Evolutionary conservation across 2,888 invertebrate species (phyloP), one percentile per base, ranked within the genome.

Genomic region (Sepiola atlantica): DNA sequence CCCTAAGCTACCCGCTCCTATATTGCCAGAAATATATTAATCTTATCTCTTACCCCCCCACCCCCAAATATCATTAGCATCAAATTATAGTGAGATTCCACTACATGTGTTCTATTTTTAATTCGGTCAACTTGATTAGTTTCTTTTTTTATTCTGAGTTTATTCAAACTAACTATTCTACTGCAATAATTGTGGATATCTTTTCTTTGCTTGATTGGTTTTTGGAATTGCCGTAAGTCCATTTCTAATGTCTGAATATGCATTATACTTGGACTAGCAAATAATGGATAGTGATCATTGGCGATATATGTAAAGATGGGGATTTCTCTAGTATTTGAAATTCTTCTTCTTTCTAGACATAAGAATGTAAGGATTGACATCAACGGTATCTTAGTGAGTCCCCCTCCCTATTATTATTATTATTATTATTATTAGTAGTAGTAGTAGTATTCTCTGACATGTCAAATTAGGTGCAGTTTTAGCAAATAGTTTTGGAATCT

Each of bases 1-100:
- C 4, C 24, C 21, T 10, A 61, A 61, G 28, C 24, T 61, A 21
- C 28, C 61, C 61, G 10, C 24, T 61, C 28, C 61, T 24, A 61
- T n/a, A n/a, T 77, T n/a, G n/a, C 77, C n/a, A n/a, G n/a, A 77
- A 77, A 77, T n/a, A 77, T 77, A 77, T 77, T 77, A 77, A 77
- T 77, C 77, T 45, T 77, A 61, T 61, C 21, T 61, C 28, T 6
- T 77, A 45, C 45, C 45, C 45, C 45, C 45, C 45, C 45, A 2
- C 8, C 8, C 45, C 45, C 45, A 4, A 2, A 2, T 45, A 45
- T 45, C 45, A 45, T 45, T 24, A 61, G 14, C n/a, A 77, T 28
- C 77, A n/a, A n/a, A 77, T 77, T 77, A 77, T 77, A 77, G 12
- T n/a, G n/a, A n/a, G 77, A 61, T 61, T 77, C n/a, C 28, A 77